These are phyloP conservation scores for Naja naja DNA, from an alignment of 2,113 vertebrate species.

Conservation along the genomic window DNA sequence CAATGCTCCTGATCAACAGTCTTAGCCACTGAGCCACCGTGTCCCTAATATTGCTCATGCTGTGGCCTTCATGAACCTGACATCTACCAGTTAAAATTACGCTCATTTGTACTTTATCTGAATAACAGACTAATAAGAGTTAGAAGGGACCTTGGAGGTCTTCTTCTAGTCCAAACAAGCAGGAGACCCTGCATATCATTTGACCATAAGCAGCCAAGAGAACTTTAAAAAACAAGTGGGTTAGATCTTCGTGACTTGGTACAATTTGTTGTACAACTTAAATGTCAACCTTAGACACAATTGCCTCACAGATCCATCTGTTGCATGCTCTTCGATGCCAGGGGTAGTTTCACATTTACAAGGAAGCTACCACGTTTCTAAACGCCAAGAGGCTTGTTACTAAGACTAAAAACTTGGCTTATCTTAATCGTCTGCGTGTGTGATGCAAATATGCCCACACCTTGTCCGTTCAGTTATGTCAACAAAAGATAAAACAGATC, in stretches of 20 bases:
- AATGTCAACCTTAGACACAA: neutral
- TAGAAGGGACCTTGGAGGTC: neutral
- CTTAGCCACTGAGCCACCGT: too few species aligned
- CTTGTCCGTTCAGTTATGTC: neutral
- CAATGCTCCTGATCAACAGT: too few species aligned
- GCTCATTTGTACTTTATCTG: neutral
- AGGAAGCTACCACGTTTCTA: neutral
- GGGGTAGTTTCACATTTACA: neutral
- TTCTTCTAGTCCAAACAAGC: neutral
- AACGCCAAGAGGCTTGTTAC: constrained; percentile 12
- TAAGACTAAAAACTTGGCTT: neutral
- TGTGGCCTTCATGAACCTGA: neutral
- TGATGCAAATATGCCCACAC: constrained; percentile 5
- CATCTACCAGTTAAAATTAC: neutral
- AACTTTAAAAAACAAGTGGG: neutral
- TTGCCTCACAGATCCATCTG: neutral
- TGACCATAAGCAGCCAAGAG: neutral
- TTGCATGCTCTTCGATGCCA: neutral
- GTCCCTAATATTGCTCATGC: neutral
- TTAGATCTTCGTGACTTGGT: neutral
- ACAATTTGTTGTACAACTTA: neutral
- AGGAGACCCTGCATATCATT: neutral
- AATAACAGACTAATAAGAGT: neutral
- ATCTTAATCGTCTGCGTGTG: neutral
- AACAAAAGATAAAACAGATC: constrained; percentile 14